Percentiles rank a stretch among this genome's conserved stretches.
phyloP scores from a whole-genome alignment of 2,113 vertebrate species.

The Sterrhoptilus dennistouni region DNA sequence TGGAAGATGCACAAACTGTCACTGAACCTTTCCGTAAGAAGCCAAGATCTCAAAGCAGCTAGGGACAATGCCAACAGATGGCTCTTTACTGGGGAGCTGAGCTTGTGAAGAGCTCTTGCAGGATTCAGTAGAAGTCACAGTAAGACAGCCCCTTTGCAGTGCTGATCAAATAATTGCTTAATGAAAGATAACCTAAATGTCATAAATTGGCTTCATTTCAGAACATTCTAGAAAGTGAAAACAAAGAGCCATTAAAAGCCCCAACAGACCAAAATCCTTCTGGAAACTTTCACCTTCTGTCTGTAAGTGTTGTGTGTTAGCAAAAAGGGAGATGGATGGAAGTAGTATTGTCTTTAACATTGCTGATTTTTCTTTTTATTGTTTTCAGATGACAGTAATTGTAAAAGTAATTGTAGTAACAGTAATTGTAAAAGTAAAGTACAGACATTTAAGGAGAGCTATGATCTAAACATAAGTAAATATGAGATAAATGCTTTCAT shows the following conservation, averaged over 20 bases:
- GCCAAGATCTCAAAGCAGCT: neutral
- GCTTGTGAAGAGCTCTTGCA: neutral
- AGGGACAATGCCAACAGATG: neutral
- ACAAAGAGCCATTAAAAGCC: neutral
- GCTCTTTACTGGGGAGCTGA: neutral
- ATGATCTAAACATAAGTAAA: neutral
- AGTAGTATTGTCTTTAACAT: neutral
- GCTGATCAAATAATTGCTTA: neutral
- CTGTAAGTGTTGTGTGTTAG: neutral
- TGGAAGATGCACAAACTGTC: neutral
- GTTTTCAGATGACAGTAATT: neutral
- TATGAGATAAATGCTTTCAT: neutral
- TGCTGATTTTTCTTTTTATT: neutral
- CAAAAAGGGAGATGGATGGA: neutral
- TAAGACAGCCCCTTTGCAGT: neutral
- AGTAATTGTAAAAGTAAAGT: neutral
- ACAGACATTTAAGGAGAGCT: neutral
- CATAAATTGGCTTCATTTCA: neutral
- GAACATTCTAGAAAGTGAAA: neutral
- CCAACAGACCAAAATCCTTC: neutral
- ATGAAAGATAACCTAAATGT: neutral
- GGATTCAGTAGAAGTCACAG: neutral
- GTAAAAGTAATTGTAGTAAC: neutral
- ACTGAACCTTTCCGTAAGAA: neutral
- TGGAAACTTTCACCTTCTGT: neutral